phyloP scores from a whole-genome alignment of 2,113 vertebrate genomes.

The Clarias macrocephalus region DNA sequence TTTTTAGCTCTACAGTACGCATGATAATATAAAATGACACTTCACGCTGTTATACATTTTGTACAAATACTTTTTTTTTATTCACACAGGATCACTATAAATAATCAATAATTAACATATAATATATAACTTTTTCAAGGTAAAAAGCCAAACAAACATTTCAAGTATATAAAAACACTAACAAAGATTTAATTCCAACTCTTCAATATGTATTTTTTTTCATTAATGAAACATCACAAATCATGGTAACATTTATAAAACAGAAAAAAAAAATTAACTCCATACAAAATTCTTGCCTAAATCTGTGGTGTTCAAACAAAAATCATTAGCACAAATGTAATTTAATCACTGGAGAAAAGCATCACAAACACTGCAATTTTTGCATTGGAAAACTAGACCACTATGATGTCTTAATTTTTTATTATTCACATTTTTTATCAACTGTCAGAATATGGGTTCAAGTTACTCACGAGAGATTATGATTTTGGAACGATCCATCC shows the following conservation, averaged over 20 bases:
- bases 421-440: background rate
- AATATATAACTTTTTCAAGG: background rate
- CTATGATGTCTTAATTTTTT: background rate
- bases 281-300: background rate
- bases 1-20: background rate
- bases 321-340: background rate
- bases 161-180: background rate
- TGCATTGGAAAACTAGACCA: background rate
- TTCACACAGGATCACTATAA: background rate
- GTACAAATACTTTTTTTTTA: background rate
- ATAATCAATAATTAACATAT: background rate
- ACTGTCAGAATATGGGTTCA: background rate
- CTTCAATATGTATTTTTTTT: background rate
- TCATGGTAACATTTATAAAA: background rate
- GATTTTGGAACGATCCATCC: background rate
- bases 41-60: background rate
- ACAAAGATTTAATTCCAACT: background rate
- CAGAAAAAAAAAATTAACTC: background rate
- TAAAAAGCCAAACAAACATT: background rate
- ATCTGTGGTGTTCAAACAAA: background rate
- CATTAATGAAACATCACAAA: background rate
- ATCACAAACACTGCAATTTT: background rate
- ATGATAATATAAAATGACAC: background rate
- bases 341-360: background rate
- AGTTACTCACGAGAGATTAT: no score